These are phyloP conservation scores for Ambastaia sidthimunki DNA, from an alignment of 2,797 vertebrate genomes.

Conservation along the genomic window DNA sequence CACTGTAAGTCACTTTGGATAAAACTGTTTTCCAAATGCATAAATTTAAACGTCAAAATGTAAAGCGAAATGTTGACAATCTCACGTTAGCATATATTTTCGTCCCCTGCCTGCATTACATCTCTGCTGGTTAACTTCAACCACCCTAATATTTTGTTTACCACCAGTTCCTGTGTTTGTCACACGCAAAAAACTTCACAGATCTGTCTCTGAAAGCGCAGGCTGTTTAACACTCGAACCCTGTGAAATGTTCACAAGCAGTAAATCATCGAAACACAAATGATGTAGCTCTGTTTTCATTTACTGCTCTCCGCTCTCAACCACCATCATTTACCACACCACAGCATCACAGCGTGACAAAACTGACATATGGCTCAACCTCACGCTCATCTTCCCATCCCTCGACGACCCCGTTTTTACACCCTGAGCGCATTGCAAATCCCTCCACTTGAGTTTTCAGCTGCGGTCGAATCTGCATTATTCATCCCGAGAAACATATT, in stretches of 20 bases:
- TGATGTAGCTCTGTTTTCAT: constrained; percentile 14
- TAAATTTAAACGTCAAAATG: too few relatives aligned
- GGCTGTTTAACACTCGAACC: not conserved
- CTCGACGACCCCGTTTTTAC: constrained; percentile 17
- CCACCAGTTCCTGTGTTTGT: not conserved
- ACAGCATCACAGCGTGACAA: constrained; percentile 4
- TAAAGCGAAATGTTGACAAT: too few relatives aligned
- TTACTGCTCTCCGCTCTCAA: not conserved
- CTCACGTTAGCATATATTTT: not conserved
- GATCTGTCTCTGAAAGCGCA: not conserved
- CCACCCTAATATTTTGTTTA: not conserved
- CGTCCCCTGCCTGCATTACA: not conserved
- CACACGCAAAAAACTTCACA: not conserved
- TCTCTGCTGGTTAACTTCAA: not conserved
- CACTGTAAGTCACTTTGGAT: too few relatives aligned
- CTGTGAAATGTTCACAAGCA: not conserved
- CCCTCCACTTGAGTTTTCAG: constrained; percentile 27
- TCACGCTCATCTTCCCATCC: constrained; percentile 11
- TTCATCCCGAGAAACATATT: constrained; percentile 48
- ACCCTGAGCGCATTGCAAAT: constrained; percentile 29
- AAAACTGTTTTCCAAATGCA: too few relatives aligned
- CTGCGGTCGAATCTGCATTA: constrained; percentile 45
- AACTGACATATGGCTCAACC: not conserved
- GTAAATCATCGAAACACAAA: not conserved
- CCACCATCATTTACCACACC: constrained; percentile 16